Conservation (phyloP, 2,113 vertebrate genomes). For the Prunella fulvescens region DNA sequence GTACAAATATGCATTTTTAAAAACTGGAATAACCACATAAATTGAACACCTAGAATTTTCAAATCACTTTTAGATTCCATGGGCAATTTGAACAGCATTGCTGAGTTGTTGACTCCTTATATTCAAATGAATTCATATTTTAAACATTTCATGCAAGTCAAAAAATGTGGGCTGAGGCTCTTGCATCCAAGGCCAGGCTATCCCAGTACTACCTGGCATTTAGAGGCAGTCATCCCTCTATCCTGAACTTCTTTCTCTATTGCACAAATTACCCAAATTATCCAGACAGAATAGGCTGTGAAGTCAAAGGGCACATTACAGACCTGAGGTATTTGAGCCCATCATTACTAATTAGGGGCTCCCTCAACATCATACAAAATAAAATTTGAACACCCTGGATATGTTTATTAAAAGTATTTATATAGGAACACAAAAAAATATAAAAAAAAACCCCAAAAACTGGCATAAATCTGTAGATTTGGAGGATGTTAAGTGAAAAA, state of each 20-base stretch:
- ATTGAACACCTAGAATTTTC: background rate
- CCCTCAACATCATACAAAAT: background rate
- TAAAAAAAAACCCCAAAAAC: background rate
- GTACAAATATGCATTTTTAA: background rate
- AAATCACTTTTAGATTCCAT: background rate
- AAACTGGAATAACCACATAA: background rate
- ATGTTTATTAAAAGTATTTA: background rate
- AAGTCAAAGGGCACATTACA: background rate
- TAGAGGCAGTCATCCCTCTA: background rate
- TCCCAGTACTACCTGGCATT: background rate
- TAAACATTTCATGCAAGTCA: background rate
- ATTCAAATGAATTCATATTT: background rate
- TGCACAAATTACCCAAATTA: background rate
- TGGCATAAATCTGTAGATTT: background rate
- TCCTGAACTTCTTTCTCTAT: background rate
- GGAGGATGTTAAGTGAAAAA: background rate
- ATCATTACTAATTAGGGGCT: background rate
- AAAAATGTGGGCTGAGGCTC: background rate
- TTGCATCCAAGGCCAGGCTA: background rate
- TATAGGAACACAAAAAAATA: background rate
- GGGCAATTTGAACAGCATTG: fast-evolving
- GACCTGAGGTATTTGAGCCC: background rate
- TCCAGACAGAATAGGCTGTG: background rate
- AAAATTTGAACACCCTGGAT: background rate
- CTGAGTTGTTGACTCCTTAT: background rate